phyloP scores from a whole-genome alignment of 2,888 invertebrate genomes.

The Sussaba pulchella region DNA sequence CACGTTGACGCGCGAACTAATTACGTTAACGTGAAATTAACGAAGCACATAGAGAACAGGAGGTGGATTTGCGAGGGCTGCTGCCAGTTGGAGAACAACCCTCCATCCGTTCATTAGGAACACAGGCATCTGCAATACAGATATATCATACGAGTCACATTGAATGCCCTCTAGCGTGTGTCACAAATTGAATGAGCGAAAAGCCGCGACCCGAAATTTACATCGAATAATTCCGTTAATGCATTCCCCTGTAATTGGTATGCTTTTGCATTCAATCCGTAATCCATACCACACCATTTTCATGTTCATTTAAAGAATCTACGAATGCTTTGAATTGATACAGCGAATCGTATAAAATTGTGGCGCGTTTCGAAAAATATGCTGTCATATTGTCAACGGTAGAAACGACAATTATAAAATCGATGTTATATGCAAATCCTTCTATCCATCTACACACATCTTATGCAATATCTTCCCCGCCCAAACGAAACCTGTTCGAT shows the following conservation, averaged over 20 bases:
- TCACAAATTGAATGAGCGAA: constrained; percentile 9
- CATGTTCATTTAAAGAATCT: neutral
- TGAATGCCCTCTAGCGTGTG: constrained; percentile 9
- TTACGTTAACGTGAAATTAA: constrained; percentile 64
- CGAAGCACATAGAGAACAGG: constrained; percentile 51
- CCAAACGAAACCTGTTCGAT: too few species aligned
- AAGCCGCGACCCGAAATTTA: constrained; percentile 21
- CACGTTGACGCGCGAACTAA: constrained; percentile 55
- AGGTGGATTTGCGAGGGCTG: constrained; percentile 54
- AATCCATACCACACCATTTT: neutral
- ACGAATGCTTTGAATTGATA: neutral
- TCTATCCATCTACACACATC: too few species aligned
- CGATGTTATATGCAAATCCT: too few species aligned
- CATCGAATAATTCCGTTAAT: constrained; percentile 24
- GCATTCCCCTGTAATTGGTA: neutral
- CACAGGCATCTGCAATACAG: constrained; percentile 4
- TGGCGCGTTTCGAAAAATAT: too few species aligned
- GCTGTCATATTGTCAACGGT: too few species aligned
- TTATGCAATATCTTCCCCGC: too few species aligned
- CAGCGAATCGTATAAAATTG: neutral
- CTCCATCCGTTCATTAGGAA: constrained; percentile 60
- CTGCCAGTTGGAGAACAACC: constrained; percentile 53
- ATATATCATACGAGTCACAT: constrained; percentile 6
- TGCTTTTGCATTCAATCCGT: constrained; percentile 1
- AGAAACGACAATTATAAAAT: too few species aligned